These are phyloP conservation scores for Gymnoscelis rufifasciata DNA, from an alignment of 2,888 invertebrate genomes.

Conservation along the genomic window DNA sequence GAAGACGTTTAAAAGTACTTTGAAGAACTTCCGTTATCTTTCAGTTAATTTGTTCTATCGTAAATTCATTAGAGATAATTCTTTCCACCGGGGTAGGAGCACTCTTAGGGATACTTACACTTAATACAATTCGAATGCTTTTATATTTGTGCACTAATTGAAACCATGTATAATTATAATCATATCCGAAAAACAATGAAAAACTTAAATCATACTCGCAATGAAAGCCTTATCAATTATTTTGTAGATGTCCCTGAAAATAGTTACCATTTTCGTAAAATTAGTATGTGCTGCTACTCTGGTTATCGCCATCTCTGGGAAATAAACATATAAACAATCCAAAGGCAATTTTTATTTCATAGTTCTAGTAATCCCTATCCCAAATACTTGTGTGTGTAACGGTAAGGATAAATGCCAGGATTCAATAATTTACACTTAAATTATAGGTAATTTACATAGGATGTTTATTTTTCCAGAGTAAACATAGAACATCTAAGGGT, in stretches of 20 bases:
- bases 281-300: conserved; percentile 75
- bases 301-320: conserved; percentile 73
- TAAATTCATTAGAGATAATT: conserved; percentile 62
- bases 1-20: too few relatives aligned
- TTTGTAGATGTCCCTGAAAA: conserved; percentile 71
- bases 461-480: conserved; percentile 21
- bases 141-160: neutral
- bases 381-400: neutral
- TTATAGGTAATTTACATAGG: conserved; percentile 4
- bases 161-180: neutral
- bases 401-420: neutral
- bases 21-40: conserved; percentile 3
- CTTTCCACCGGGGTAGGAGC: conserved; percentile 67
- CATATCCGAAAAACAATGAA: neutral
- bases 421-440: neutral
- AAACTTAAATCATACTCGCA: neutral
- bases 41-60: conserved; percentile 47
- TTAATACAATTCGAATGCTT: neutral
- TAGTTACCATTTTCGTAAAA: conserved; percentile 75
- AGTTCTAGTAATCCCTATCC: neutral
- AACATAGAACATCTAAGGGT: conserved; percentile 20
- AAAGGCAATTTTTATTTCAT: conserved; percentile 47
- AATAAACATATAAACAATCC: conserved; percentile 68
- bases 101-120: conserved; percentile 34
- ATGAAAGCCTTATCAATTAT: conserved; percentile 6